phyloP scores from a whole-genome alignment of 2,113 vertebrate species.

The Alethe diademata region DNA sequence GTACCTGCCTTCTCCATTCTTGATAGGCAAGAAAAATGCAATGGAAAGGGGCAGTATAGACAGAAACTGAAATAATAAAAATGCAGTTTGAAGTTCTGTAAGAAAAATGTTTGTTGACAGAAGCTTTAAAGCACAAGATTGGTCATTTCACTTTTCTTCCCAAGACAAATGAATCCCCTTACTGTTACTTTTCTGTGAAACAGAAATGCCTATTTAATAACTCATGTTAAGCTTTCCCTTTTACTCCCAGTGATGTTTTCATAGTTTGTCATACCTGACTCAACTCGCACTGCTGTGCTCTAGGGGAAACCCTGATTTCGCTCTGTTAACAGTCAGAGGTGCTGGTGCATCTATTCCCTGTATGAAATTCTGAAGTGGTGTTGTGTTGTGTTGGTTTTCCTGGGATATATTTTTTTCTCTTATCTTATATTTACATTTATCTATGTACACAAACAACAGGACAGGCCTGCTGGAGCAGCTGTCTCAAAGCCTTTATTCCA shows the following conservation, averaged over 20 bases:
- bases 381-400: no score
- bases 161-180: not conserved
- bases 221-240: not conserved
- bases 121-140: not conserved
- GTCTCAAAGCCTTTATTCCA: no score
- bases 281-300: not conserved
- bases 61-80: not conserved
- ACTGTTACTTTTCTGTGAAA: not conserved
- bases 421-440: no score
- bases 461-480: no score
- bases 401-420: no score
- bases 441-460: no score
- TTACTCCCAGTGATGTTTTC: not conserved
- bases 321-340: not conserved
- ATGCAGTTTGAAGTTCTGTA: not conserved
- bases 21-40: not conserved
- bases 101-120: not conserved
- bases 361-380: not conserved
- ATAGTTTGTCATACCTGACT: not conserved
- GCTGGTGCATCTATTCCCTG: not conserved
- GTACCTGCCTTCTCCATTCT: not conserved
- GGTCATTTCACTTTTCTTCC: not conserved
- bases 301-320: not conserved
- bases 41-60: not conserved
- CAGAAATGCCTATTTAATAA: not conserved